Conservation (phyloP, 2,797 vertebrate species). For the Urophycis tenuis region DNA sequence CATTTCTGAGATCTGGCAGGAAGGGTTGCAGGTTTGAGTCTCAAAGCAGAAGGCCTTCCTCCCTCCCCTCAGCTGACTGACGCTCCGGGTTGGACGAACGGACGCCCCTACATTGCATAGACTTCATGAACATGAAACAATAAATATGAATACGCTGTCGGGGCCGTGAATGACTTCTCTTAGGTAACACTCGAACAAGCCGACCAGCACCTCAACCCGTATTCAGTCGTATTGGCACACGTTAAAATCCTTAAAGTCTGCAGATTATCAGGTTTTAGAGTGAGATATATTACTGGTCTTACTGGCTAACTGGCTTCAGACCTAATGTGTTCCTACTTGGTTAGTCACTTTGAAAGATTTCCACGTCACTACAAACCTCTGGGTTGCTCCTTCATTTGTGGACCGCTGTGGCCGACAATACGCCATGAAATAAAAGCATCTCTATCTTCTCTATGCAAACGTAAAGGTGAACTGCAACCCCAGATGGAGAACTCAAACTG, state of each 20-base stretch:
- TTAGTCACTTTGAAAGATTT: constrained; percentile 20
- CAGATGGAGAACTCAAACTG: constrained; percentile 15
- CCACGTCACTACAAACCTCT: constrained; percentile 34
- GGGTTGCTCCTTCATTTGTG: constrained; percentile 23
- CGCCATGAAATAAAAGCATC: constrained; percentile 21
- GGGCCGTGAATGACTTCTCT: constrained; percentile 30
- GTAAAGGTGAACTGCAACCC: constrained; percentile 34
- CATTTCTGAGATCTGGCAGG: too few species aligned
- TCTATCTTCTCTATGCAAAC: constrained; percentile 34
- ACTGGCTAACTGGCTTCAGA: neutral
- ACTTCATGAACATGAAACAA: constrained; percentile 3
- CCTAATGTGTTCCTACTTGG: constrained; percentile 10
- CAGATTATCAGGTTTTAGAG: constrained; percentile 26
- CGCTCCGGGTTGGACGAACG: too few species aligned
- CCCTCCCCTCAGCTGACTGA: too few species aligned
- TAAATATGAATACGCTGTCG: constrained; percentile 23
- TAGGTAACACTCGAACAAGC: constrained; percentile 10
- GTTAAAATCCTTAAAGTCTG: constrained; percentile 28
- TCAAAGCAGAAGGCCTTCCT: neutral
- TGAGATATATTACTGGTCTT: neutral
- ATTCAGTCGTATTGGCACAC: constrained; percentile 62
- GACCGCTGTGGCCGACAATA: constrained; percentile 18
- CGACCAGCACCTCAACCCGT: constrained; percentile 53
- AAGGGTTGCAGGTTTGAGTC: too few species aligned
- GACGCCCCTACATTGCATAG: neutral